phyloP scores from a whole-genome alignment of 2,797 vertebrate species.

The Clarias fuscus region DNA sequence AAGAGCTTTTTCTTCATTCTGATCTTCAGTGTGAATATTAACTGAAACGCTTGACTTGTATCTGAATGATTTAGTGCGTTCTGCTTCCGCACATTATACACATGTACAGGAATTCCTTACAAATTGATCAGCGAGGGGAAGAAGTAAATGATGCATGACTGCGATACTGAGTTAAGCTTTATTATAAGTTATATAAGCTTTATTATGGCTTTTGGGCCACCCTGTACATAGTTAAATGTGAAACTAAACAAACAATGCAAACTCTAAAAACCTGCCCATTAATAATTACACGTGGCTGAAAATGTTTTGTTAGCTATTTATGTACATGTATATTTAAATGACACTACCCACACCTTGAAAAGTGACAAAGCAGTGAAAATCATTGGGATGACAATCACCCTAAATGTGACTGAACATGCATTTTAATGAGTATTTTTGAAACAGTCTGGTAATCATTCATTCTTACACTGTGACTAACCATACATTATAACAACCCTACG shows the following conservation, averaged over 20 bases:
- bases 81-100: neutral
- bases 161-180: neutral
- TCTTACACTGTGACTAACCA: neutral
- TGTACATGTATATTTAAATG: neutral
- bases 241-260: neutral
- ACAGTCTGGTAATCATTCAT: neutral
- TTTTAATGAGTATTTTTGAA: neutral
- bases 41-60: neutral
- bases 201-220: neutral
- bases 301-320: neutral
- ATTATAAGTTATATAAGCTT: neutral
- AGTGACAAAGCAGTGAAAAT: neutral
- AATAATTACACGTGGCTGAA: neutral
- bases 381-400: neutral
- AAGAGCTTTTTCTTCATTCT: neutral
- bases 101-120: no score
- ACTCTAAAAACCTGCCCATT: neutral
- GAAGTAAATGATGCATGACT: neutral
- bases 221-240: neutral
- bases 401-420: neutral
- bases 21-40: no score
- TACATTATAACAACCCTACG: neutral
- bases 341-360: neutral
- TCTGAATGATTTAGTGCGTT: neutral
- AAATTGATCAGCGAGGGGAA: no score